Base-by-base conservation (phyloP, 2,113 vertebrate genomes). In the Paradisaea rubra region DNA sequence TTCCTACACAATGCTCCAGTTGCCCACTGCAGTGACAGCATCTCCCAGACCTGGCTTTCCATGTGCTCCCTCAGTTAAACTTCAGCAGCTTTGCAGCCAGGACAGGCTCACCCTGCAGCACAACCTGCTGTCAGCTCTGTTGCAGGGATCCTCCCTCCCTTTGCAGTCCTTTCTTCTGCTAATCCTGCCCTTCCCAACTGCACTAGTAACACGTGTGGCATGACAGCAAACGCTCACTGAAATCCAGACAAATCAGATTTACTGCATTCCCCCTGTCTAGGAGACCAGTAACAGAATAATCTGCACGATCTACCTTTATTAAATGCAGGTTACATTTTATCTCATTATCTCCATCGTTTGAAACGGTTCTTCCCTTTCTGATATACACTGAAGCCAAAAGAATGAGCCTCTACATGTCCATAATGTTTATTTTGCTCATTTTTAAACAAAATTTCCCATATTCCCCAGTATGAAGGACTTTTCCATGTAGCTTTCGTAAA, bases 161-260 rank as follows among this genome's bases (percentile, higher is more conserved):
- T 21, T 79, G 31, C 74, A 89, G 45, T 44, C 47, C n/a, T 31
- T 57, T 56, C 57, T 47, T 61, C 82, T 69, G 71, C 45, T 86
- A 80, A 82, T 72, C 66, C 35, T 41, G 25, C 59, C 23, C 54
- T 77, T 83, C 71, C 49, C 35, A 61, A 35, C 30, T 53, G 64
- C 22, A 69, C 66, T 15, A 64, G 24, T 31, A 64, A 90, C 30
- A 47, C 1, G 0, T 41, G 73, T 39, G 70, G 52, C 22, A 79
- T 4, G 20, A 69, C 10, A 88, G 50, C 41, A 88, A 80, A 61
- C 0, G 0, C 31, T 72, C 63, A 27, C 35, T 33, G 23, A 81
- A 93, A 92, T 73, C 44, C 83, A 80, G 68, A 57, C 65, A 79
- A 81, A 81, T 68, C 56, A 94, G 50, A 45, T 92, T 80, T 88